Conservation (phyloP, 2,113 vertebrate species). For the Excalfactoria chinensis region DNA sequence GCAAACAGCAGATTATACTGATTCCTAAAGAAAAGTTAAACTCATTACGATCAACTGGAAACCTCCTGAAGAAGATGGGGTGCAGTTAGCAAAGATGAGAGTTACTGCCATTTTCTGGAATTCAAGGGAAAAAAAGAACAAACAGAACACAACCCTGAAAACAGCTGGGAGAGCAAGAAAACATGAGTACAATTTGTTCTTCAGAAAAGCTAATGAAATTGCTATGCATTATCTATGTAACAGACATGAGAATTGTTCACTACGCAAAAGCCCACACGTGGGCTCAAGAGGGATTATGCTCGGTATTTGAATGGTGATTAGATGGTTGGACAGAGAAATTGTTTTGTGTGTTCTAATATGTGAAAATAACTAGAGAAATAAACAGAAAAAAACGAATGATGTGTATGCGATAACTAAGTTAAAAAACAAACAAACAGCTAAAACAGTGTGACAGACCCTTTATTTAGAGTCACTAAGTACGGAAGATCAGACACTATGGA, state of each 20-base stretch:
- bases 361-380: not conserved
- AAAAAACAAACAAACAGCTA: not conserved
- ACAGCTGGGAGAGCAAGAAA: not conserved
- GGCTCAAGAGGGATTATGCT: not conserved
- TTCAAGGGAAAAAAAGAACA: not conserved
- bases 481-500: not conserved
- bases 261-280: not conserved
- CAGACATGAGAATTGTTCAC: not conserved
- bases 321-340: not conserved
- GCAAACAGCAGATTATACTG: not conserved
- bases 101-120: not conserved
- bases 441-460: not conserved
- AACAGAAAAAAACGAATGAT: not conserved
- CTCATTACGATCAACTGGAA: not conserved
- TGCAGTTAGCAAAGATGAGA: not conserved
- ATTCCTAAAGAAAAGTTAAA: not conserved
- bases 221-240: not conserved
- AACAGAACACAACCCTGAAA: not conserved
- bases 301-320: not conserved
- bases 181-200: not conserved
- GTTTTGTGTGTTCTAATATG: not conserved
- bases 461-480: not conserved
- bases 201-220: not conserved
- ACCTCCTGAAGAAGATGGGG: not conserved
- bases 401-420: not conserved